Evolutionary conservation across 2,797 vertebrate species (phyloP).

Genomic region (Typhlichthys subterraneus): DNA sequence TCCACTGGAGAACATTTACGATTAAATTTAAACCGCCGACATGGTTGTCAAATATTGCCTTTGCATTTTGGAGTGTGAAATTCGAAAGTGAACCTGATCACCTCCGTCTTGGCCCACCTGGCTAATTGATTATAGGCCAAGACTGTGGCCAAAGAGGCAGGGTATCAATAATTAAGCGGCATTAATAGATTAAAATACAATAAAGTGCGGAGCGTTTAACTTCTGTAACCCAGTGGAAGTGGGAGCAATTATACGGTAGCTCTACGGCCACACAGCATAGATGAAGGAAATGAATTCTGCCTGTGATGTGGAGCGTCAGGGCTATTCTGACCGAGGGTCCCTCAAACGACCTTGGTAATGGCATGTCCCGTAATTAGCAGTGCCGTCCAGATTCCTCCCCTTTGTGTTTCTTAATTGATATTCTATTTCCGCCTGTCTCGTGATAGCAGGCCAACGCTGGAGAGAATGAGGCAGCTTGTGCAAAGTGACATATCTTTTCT

Average conservation of each 20-base stretch:
- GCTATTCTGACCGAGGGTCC: constrained; percentile 18
- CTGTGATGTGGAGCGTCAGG: constrained; percentile 1
- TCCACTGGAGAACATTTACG: constrained; percentile 1
- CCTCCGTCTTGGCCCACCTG: constrained; percentile 48
- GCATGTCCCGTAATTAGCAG: constrained; percentile 45
- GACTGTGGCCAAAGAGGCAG: constrained; percentile 53
- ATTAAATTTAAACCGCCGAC: constrained; percentile 22
- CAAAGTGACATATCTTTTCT: constrained; percentile 10
- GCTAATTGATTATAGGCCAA: constrained; percentile 69
- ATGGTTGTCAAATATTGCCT: constrained; percentile 18
- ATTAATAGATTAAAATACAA: constrained; percentile 77
- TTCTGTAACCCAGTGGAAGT: constrained; percentile 64
- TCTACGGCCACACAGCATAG: constrained; percentile 46
- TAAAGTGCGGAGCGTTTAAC: constrained; percentile 70
- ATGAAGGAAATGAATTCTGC: constrained; percentile 16
- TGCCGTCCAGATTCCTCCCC: constrained; percentile 3
- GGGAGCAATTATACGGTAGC: constrained; percentile 63
- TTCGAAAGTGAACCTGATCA: constrained; percentile 24
- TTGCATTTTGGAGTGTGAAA: constrained; percentile 7
- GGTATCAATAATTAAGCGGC: constrained; percentile 77
- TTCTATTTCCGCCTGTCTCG: constrained; percentile 29
- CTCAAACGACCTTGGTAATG: constrained; percentile 30
- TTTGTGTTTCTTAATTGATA: constrained; percentile 36
- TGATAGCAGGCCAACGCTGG: constrained; percentile 6
- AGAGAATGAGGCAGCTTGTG: not conserved